phyloP scores from a whole-genome alignment of 2,797 vertebrate species.

The Okamejei kenojei region DNA sequence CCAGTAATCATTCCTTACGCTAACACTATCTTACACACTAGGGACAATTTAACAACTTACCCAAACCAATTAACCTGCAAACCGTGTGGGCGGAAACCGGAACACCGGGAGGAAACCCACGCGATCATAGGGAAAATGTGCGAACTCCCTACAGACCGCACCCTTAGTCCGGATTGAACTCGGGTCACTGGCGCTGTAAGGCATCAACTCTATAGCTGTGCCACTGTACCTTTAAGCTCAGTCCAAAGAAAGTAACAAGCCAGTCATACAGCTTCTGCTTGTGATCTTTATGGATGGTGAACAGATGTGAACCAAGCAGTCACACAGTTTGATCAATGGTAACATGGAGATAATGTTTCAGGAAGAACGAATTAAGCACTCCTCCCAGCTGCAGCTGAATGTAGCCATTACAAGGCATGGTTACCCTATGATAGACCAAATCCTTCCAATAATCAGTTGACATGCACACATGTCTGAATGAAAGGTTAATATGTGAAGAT shows the following conservation, averaged over 20 bases:
- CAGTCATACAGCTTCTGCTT: neutral
- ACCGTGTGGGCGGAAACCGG: too few species aligned
- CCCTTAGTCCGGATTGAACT: too few species aligned
- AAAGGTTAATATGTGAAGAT: neutral
- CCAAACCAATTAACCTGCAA: too few species aligned
- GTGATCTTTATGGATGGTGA: neutral
- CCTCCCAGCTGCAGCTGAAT: neutral
- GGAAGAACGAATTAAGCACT: neutral
- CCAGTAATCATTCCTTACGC: too few species aligned
- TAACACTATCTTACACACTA: too few species aligned
- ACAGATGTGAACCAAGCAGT: neutral
- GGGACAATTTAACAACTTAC: too few species aligned
- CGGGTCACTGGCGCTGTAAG: too few species aligned
- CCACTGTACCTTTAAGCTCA: neutral
- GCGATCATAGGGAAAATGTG: too few species aligned
- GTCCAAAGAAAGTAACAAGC: neutral
- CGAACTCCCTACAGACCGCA: too few species aligned
- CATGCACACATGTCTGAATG: neutral
- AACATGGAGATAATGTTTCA: neutral
- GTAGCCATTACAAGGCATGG: neutral
- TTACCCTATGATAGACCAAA: neutral
- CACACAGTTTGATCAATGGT: neutral
- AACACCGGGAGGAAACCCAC: too few species aligned
- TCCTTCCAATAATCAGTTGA: neutral
- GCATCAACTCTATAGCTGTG: too few species aligned